Evolutionary conservation across 2,797 vertebrate species (phyloP), one percentile per base, ranked within the genome.

Genomic region (Coreius guichenoti): DNA sequence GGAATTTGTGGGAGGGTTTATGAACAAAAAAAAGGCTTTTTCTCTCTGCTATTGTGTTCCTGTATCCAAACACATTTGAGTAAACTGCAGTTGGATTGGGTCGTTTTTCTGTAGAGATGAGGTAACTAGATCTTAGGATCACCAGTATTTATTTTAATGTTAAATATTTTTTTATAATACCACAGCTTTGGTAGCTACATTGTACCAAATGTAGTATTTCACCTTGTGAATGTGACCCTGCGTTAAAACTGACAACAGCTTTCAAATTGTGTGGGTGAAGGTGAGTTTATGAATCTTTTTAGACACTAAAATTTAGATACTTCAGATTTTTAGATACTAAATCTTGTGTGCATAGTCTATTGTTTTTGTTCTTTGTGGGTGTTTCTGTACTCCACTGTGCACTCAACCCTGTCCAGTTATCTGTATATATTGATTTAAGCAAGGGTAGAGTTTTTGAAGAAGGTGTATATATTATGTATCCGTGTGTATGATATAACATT

Each of bases 401-500:
- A 80, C 80, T 47, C 85, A 77, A 26, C 68, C 61, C 81, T 80
- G 31, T 73, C 45, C 47, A 13, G 33, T 54, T 86, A 58, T 86
- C 23, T 89, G 88, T 89, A 85, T 89, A 85, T 89, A 73, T 87
- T 17, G 85, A 51, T 85, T 56, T 45, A 65, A 87, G 39, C 29
- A 49, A 79, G 81, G 69, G 73, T 79, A 39, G 45, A 68, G 68
- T 63, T 82, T 82, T 77, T 78, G 31, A 83, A 69, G 39, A 73
- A 81, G 78, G 56, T 88, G 85, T 89, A 80, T 61, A 80, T 82
- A 88, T 74, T 81, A 11, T 13, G 5, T 67, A 74, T 81, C 14
- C 82, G 65, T 58, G 61, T 72, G 67, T 61, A 65, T 84, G 51
- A 69, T 17, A 61, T 76, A 67, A 70, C 36, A 43, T 17, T 75